Base-by-base conservation (phyloP, 2,888 invertebrate genomes). In the Drosophila anceps region DNA sequence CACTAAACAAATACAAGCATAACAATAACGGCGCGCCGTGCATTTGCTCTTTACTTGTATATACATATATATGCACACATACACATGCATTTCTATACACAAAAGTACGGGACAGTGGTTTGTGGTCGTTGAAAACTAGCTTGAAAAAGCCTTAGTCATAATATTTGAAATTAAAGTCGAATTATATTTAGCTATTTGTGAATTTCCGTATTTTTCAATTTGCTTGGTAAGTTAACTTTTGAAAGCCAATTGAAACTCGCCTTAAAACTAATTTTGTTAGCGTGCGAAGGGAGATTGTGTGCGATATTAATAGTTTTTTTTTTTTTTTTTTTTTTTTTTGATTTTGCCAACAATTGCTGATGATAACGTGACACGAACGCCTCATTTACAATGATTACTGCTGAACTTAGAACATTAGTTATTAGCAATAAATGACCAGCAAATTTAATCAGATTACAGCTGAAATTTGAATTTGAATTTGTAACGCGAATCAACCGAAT, bases 1-100 rank as follows among this genome's bases (percentile, higher is more conserved):
- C 76, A 71, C 43, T 54, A 43, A 50, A 65, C 62, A 70, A 61
- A 58, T 31, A 70, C 55, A 53, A 75, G 12, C 62, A 63, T 31
- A 68, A 54, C 60, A 60, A 65, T 33, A 61, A 54, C 50, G 58
- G 33, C 24, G 12, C 48, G 37, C 62, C 44, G 50, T 69, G 69
- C 57, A 68, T 58, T 57, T 57, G 44, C 35, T 50, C 50, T 57
- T 59, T 41, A 7, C 57, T 33, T 33, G 41, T 57, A 20, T 50
- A 46, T 9, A 46, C 1, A 44, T 8, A 39, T 4, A n/a, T n/a
- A 39, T 8, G 8, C 41, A 12, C 44, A 29, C 24, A 24, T 18
- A 31, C 50, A 27, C 12, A 13, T n/a, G 18, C 27, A 18, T 8
- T n/a, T 29, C 18, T 33, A 29, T 18, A 48, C 48, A 50, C 9